Evolutionary conservation across 2,797 vertebrate genomes (phyloP), one percentile per base, ranked within the genome.

Genomic region (Channallabes apus): DNA sequence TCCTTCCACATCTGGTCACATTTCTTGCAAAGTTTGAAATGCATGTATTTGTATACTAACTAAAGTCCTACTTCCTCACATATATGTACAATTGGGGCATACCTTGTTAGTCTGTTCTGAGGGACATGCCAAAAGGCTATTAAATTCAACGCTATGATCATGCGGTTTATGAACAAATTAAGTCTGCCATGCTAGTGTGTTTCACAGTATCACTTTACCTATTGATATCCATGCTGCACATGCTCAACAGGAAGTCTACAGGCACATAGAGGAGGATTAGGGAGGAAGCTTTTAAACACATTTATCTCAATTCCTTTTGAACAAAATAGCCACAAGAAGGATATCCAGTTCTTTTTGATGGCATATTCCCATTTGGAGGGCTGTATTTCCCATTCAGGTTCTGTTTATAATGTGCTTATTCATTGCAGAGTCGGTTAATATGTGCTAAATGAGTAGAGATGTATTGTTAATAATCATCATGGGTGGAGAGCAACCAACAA

Each of bases 31-130:
- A 22, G 58, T 29, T 59, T 77, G 22, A 77, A 58, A 77, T 35
- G 29, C 20, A 59, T 56, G 58, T 32, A 77, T 51, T 51, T 51
- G 46, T 35, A 77, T 11, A 32, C 7, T 64, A 71, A 62, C 59
- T 88, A 90, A 91, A 93, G 91, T 91, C 90, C 91, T 93, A 93
- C 18, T 61, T 79, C 54, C 68, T 72, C 27, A 58, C 4, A 79
- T 56, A 54, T 62, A 64, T 12, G 38, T 80, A 72, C 76, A 61
- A 4, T 76, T 18, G 20, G 17, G 8, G 17, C 27, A 54, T 14
- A 51, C 46, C 46, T 35, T 77, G n/a, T 56, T 29, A 67, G 72
- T 38, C 20, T 18, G 29, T 4, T 3, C 41, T 46, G 65, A 41
- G 56, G 27, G 59, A 76, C 8, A 22, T 32, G 27, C 27, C 18